phyloP scores from a whole-genome alignment of 2,797 vertebrate genomes.

The Smutsia temminckii region DNA sequence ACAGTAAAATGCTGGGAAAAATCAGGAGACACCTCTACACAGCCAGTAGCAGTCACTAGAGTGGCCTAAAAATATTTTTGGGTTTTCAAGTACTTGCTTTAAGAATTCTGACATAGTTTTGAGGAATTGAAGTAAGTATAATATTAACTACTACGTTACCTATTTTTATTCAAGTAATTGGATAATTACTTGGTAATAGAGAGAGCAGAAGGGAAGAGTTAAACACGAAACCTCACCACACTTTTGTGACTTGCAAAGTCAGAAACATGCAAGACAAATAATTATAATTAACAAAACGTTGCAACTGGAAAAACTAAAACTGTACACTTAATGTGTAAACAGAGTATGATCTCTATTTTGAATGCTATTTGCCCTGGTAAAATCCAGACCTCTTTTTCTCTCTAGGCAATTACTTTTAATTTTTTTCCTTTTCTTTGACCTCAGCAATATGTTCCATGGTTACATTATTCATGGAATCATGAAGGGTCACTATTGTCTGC shows the following conservation, averaged over 20 bases:
- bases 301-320: not conserved
- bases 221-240: not conserved
- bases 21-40: not conserved
- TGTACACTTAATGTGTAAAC: not conserved
- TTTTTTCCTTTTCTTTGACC: constrained; percentile 57
- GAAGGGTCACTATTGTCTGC: constrained; percentile 59
- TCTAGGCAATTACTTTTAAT: constrained; percentile 41
- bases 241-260: not conserved
- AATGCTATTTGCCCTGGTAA: not conserved
- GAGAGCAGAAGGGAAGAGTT: not conserved
- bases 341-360: constrained; percentile 35
- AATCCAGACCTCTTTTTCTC: constrained; percentile 33
- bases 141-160: not conserved
- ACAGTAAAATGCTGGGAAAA: not conserved
- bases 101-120: constrained; percentile 33
- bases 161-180: constrained; percentile 50
- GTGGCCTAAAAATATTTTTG: not conserved
- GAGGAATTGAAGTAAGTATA: not conserved
- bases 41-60: constrained; percentile 1
- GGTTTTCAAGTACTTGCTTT: not conserved
- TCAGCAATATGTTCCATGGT: constrained; percentile 54
- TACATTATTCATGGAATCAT: constrained; percentile 56
- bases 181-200: constrained; percentile 40
- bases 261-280: constrained; percentile 49
- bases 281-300: constrained; percentile 42